Base-by-base conservation (phyloP, 2,888 invertebrate species). In the Tiliacea citrago region DNA sequence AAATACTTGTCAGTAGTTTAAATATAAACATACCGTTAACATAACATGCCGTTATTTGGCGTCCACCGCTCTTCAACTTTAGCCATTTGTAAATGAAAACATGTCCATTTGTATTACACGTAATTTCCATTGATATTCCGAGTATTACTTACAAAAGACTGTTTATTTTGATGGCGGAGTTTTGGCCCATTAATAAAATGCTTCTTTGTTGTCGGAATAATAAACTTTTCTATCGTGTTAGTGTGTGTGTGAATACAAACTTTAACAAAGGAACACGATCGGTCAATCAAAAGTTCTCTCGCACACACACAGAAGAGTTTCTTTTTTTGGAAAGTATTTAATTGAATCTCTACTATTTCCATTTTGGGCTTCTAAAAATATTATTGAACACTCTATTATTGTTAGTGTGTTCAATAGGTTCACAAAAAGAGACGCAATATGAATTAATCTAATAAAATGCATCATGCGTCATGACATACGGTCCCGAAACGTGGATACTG, bases 121-220 rank as follows among this genome's bases (percentile, higher is more conserved):
- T 24, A 24, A 72, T 49, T 53, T 39, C 73, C 49, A 58, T 73
- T 73, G 39, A 58, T 29, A 29, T 42, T 16, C 13, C 24, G 49
- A 39, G 39, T 42, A 51, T 0, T 13, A 0, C 9, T n/a, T 42
- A 74, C 49, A 58, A 75, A 49, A 42, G 29, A 12, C 12, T 75
- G 75, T 49, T 49, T 75, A 49, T 73, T 58, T 75, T 42, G 60
- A 58, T n/a, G 24, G 6, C 16, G 39, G 24, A 47, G 47, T 57
- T 39, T 47, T 21, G 16, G 24, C 21, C 57, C 47, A 72, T 73
- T 57, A 39, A 47, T 73, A 39, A 57, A 47, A 21, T 16, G 24
- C 2, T 57, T 39, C 47, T 39, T 57, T 57, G 47, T 74, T 57
- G 8, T 24, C 47, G 39, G 39, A 39, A 39, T 73, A 72, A 55